A percentile compares a stretch with the other conserved stretches of the same genome.
Conservation (phyloP, 2,113 vertebrate species). For the Dasyurus viverrinus region DNA sequence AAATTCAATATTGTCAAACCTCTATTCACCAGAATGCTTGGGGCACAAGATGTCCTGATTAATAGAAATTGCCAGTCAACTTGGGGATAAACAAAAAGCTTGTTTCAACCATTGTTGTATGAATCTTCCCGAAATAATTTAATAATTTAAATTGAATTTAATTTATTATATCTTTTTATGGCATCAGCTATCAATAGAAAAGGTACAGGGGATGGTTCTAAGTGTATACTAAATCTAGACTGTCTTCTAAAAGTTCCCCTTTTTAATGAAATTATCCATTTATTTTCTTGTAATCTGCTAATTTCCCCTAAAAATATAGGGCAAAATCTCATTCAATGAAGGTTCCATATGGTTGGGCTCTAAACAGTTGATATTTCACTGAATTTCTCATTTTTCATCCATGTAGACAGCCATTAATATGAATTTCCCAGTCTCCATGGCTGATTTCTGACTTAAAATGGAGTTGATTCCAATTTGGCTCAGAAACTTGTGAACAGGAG, state of each 20-base stretch:
- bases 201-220: neutral
- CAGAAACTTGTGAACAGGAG: slow-evolving; percentile 3
- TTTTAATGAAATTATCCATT: neutral
- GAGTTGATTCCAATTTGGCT: neutral
- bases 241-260: neutral
- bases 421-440: neutral
- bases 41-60: neutral
- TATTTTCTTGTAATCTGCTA: neutral
- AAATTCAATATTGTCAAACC: neutral
- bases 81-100: slow-evolving; percentile 27
- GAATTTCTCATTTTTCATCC: neutral
- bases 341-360: neutral
- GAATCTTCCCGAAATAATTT: too few relatives aligned
- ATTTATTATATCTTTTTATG: neutral
- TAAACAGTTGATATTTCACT: neutral
- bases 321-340: neutral
- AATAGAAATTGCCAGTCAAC: slow-evolving; percentile 36
- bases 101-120: neutral
- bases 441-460: neutral
- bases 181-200: neutral
- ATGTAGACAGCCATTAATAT: neutral
- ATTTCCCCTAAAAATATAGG: neutral
- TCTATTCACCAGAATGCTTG: neutral
- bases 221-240: neutral
- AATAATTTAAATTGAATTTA: neutral